phyloP scores from a whole-genome alignment of 2,113 vertebrate species.

The Leuciscus idus region DNA sequence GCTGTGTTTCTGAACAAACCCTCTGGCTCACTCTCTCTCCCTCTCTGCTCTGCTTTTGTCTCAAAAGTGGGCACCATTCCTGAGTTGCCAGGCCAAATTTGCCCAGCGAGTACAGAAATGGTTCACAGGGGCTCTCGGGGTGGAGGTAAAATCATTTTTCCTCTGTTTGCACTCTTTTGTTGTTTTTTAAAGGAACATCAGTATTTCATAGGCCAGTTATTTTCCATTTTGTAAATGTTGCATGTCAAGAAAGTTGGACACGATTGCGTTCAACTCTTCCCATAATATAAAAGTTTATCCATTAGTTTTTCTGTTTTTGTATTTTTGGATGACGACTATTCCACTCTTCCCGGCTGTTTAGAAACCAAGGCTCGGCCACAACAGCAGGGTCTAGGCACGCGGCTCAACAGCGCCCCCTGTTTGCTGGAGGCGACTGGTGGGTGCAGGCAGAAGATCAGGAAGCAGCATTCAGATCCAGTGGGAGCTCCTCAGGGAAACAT shows the following conservation, averaged over 20 bases:
- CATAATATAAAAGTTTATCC: not conserved
- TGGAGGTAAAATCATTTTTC: conserved; percentile 37
- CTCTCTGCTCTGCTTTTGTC: conserved; percentile 26
- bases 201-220: not conserved
- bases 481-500: conserved; percentile 68
- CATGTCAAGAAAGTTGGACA: not conserved
- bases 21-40: not conserved
- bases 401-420: conserved; percentile 96
- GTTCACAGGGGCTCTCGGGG: conserved; percentile 52
- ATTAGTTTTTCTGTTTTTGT: not conserved
- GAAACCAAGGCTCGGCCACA: conserved; percentile 61
- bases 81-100: conserved; percentile 73
- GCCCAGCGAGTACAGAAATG: conserved; percentile 64
- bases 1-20: not conserved
- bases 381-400: conserved; percentile 84
- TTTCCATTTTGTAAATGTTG: not conserved
- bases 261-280: not conserved
- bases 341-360: conserved; percentile 23
- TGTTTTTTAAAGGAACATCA: not conserved
- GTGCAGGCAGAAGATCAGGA: conserved; percentile 88
- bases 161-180: not conserved
- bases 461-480: conserved; percentile 89
- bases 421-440: conserved; percentile 82
- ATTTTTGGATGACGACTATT: conserved; percentile 6
- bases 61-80: conserved; percentile 79